These are phyloP conservation scores for Anodontia alba DNA, from an alignment of 2,888 invertebrate species.

Conservation along the genomic window DNA sequence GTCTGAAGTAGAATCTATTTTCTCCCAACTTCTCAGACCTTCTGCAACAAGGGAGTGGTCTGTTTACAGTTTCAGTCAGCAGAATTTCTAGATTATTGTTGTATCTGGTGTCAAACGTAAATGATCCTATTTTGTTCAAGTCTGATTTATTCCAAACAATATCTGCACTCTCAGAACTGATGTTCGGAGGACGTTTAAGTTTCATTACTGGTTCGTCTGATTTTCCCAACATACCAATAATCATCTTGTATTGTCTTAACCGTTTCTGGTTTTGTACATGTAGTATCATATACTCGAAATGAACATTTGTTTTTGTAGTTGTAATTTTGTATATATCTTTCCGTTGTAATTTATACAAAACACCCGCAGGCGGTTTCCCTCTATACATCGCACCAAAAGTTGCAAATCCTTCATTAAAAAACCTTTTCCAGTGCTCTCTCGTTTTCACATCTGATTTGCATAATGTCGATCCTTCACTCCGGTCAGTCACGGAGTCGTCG, in stretches of 20 bases:
- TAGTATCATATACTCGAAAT: conserved; percentile 33
- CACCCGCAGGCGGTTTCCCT: conserved; percentile 84
- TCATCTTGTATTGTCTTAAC: conserved; percentile 54
- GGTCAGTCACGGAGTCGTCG: conserved; percentile 85
- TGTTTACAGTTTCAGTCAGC: neutral
- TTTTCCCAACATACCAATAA: conserved; percentile 13
- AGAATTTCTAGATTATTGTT: conserved; percentile 17
- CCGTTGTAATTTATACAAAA: conserved; percentile 80
- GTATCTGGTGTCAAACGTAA: conserved; percentile 22
- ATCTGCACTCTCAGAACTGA: neutral
- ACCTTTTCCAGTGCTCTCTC: conserved; percentile 84
- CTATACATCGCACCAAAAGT: conserved; percentile 85
- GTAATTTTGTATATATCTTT: conserved; percentile 69
- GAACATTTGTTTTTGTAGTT: conserved; percentile 65
- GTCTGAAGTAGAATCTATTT: conserved; percentile 31
- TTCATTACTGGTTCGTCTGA: neutral
- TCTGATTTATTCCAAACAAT: neutral
- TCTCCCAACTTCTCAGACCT: neutral
- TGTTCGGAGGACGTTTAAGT: neutral
- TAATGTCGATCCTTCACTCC: conserved; percentile 84
- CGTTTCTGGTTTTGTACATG: neutral
- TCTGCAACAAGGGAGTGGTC: conserved; percentile 21
- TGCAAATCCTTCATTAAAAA: conserved; percentile 84
- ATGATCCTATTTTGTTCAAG: neutral
- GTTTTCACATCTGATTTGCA: conserved; percentile 84